Conservation (phyloP, 2,888 invertebrate species). For the Sussaba pulchella region DNA sequence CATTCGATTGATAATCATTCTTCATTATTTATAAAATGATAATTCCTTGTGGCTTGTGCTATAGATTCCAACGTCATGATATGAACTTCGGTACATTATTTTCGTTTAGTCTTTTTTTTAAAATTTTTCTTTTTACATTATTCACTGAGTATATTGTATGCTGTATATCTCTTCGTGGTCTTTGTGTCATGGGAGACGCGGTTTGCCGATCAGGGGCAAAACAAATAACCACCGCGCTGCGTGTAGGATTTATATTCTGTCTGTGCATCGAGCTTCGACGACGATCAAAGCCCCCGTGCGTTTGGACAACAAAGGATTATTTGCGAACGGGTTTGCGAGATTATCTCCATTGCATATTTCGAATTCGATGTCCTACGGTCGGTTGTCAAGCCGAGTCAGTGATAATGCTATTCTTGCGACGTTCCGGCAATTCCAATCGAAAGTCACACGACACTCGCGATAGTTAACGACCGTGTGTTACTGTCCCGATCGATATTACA, state of each 20-base stretch:
- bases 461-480: background rate
- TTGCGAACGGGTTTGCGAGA: conserved; percentile 7
- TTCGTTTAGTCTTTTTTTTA: conserved; percentile 14
- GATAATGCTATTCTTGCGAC: conserved; percentile 2
- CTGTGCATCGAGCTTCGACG: conserved; percentile 25
- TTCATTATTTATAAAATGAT: conserved; percentile 29
- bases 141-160: conserved; percentile 44
- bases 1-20: conserved; percentile 19
- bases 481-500: background rate
- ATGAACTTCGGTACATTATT: conserved; percentile 28
- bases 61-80: conserved; percentile 33
- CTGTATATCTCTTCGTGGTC: conserved; percentile 45
- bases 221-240: conserved; percentile 16
- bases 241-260: conserved; percentile 35
- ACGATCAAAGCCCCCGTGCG: conserved; percentile 35
- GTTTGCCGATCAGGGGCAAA: conserved; percentile 27
- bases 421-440: background rate
- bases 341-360: conserved; percentile 32
- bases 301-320: conserved; percentile 33
- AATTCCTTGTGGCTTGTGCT: conserved; percentile 55
- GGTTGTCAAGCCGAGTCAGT: conserved; percentile 4
- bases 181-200: conserved; percentile 37
- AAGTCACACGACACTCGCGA: conserved; percentile 7
- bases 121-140: conserved; percentile 51
- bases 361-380: conserved; percentile 21